Base-by-base conservation (phyloP, 1,140 invertebrate genomes). In the Amyelois transitella region DNA sequence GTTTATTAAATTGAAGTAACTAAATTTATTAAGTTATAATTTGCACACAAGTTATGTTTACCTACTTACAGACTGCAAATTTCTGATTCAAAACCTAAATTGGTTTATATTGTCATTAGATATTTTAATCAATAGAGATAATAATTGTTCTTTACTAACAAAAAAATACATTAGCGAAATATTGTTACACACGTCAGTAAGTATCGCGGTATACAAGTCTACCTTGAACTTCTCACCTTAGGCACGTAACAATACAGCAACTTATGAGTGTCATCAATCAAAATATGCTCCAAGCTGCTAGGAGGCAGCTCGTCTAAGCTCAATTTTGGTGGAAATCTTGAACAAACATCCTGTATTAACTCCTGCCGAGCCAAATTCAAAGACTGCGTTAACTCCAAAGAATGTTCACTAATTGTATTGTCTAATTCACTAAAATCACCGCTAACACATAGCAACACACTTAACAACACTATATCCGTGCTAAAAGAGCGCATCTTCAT, bases 161-260 rank as follows among this genome's bases (percentile, higher is more conserved):
- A n/a, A n/a, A n/a, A n/a, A n/a, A n/a, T n/a, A n/a, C n/a, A n/a
- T 38, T 38, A 38, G 32, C 3, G 4, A 24, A 12, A 38, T 38
- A n/a, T n/a, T n/a, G n/a, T n/a, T n/a, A 8, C 32, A 38, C n/a
- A 38, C n/a, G 32, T 38, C 12, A 38, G 32, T 38, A 32, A 12
- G 10, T 14, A n/a, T 38, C n/a, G 17, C 12, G 12, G n/a, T 2
- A 38, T 14, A 38, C 32, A 38, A 38, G 32, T 38, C 32, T 14
- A 14, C 32, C 20, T 81, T 84, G 74, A 76, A 53, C 69, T 62
- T 74, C 84, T 89, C 89, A 95, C 95, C 91, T 98, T 98, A 52
- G 97, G 96, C 49, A 98, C 96, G 85, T 97, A 97, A 79, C 97
- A 98, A 76, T 97, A 98, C 0, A 98, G 88, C 2, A 97, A 82